Conservation (phyloP, 1,140 invertebrate genomes). For the Eupristina koningsbergeri region DNA sequence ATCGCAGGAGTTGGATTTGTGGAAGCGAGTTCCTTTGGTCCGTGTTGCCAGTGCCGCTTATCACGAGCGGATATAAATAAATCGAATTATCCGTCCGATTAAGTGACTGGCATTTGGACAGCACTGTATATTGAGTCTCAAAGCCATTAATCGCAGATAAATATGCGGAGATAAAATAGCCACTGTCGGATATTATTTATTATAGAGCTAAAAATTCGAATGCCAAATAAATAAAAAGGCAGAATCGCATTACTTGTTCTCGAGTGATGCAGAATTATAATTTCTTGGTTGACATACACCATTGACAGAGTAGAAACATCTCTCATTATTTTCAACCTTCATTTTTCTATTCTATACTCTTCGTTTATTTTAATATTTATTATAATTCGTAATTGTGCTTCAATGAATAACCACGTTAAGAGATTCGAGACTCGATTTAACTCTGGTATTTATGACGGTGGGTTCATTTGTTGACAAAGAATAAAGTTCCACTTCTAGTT, state of each 20-base stretch:
- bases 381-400: no score
- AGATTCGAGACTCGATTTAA: no score
- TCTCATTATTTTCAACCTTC: background rate
- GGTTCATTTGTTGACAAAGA: no score
- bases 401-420: no score
- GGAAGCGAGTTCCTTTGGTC: background rate
- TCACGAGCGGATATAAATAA: background rate
- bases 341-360: background rate
- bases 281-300: background rate
- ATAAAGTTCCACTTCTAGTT: no score
- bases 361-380: no score
- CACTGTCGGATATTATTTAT: conserved; percentile 13
- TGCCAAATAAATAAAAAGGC: background rate
- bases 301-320: background rate
- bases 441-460: no score
- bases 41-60: background rate
- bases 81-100: background rate
- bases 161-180: conserved; percentile 5
- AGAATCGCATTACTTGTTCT: background rate
- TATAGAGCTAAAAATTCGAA: background rate
- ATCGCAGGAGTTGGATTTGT: background rate
- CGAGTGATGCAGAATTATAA: background rate
- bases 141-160: conserved; percentile 14
- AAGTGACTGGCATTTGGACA: conserved; percentile 18
- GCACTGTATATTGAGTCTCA: background rate